phyloP scores from a whole-genome alignment of 2,888 invertebrate genomes.

The Drosophila birchii region DNA sequence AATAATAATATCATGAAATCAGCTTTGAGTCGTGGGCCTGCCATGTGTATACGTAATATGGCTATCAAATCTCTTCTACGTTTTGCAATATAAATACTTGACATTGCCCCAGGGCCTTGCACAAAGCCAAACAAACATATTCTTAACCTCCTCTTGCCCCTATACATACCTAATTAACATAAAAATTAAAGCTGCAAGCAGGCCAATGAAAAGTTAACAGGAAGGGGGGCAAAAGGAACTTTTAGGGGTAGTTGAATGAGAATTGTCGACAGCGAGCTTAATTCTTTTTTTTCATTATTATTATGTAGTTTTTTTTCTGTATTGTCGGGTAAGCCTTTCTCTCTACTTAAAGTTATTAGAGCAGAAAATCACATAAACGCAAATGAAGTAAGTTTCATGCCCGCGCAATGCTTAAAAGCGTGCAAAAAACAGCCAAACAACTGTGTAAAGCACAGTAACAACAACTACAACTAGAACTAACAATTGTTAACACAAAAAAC shows the following conservation, averaged over 20 bases:
- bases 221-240: slow-evolving; percentile 1
- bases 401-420: slow-evolving; percentile 69
- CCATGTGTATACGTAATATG: not conserved
- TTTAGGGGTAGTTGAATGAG: slow-evolving; percentile 8
- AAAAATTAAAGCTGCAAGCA: slow-evolving; percentile 20
- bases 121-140: not conserved
- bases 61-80: not conserved
- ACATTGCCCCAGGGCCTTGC: slow-evolving; percentile 13
- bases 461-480: slow-evolving; percentile 42
- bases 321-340: slow-evolving; percentile 35
- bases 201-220: slow-evolving; percentile 12
- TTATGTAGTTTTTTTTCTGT: slow-evolving; percentile 24
- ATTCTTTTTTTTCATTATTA: slow-evolving; percentile 26
- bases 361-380: slow-evolving; percentile 76
- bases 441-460: slow-evolving; percentile 43
- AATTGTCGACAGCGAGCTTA: slow-evolving; percentile 19
- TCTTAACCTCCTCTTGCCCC: not conserved
- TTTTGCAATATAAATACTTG: not conserved
- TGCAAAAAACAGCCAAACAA: slow-evolving; percentile 60
- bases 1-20: not conserved
- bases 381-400: slow-evolving; percentile 75
- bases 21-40: not conserved
- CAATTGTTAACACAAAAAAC: slow-evolving; percentile 45
- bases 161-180: slow-evolving; percentile 18
- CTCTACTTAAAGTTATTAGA: slow-evolving; percentile 66